Base-by-base conservation (phyloP, 2,797 vertebrate species). In the Babyrousa celebensis region DNA sequence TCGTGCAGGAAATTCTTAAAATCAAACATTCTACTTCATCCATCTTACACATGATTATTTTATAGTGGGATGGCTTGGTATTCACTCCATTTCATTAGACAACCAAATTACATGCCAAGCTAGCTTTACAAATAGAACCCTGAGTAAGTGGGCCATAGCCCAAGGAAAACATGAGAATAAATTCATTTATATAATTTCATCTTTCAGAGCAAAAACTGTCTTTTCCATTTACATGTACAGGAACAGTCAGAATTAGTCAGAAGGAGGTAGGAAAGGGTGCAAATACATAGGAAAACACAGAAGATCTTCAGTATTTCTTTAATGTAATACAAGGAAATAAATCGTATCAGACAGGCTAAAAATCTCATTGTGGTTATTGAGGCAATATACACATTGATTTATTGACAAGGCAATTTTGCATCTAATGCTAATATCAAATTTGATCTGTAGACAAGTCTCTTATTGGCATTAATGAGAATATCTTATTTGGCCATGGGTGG, bases 131-230 rank as follows among this genome's bases (percentile, higher is more conserved):
- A 97, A 96, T 89, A 32, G 94, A 97, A 87, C 23, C 25, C 1
- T 3, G 96, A 94, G 78, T 95, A 87, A 90, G 74, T 97, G 84
- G 96, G 62, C 87, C 95, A 94, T n/a, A 70, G 54, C 94, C 23
- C 10, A 62, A 84, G 67, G 70, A 96, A 98, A 97, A 92, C 23
- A 89, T 96, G 58, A 91, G 62, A 92, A 96, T 96, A 40, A 91
- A 96, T 94, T 92, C n/a, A 96, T 97, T 96, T 95, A 86, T 93
- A 63, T 82, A 94, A 97, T 83, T 52, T 95, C 88, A 84, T 82
- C 74, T 94, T 97, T 96, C 88, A 79, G 63, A 95, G 43, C 82
- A 85, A 63, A 92, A 96, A 94, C 84, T 70, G 36, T 72, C 91
- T 94, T 93, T 92, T 89, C 63, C 21, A 92, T 12, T 63, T 94